Percentiles rank a stretch among this genome's conserved stretches.
phyloP scores from a whole-genome alignment of 2,797 vertebrate genomes.

The Galagoides demidoff region DNA sequence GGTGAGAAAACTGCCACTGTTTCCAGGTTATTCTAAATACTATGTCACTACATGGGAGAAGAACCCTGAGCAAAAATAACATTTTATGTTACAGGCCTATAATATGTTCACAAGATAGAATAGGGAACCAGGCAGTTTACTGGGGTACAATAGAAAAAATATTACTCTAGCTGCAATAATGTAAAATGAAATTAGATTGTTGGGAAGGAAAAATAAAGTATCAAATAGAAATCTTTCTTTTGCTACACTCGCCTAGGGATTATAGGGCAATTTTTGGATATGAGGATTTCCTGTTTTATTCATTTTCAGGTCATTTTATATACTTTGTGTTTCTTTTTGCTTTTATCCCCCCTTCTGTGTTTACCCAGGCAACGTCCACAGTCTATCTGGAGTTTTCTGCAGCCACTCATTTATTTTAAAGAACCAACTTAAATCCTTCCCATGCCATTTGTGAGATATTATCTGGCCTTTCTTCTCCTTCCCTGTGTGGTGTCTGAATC shows the following conservation, averaged over 20 bases:
- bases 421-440: background rate
- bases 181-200: conserved; percentile 63
- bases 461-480: background rate
- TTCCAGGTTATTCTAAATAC: conserved; percentile 1
- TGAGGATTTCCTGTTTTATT: conserved; percentile 72
- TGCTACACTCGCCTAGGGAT: conserved; percentile 48
- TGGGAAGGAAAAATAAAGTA: conserved; percentile 52
- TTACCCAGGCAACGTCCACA: conserved; percentile 44
- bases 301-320: conserved; percentile 45
- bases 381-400: background rate
- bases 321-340: background rate
- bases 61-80: conserved; percentile 27
- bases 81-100: conserved; percentile 46
- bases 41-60: background rate
- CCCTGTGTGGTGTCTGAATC: background rate
- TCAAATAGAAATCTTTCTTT: conserved; percentile 69
- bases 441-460: conserved; percentile 20
- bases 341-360: background rate
- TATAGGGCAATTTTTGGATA: conserved; percentile 72
- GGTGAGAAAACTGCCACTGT: background rate
- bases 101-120: conserved; percentile 43
- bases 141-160: conserved; percentile 57
- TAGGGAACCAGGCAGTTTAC: background rate
- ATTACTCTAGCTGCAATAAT: conserved; percentile 54
- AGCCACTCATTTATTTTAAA: conserved; percentile 48